phyloP scores from a whole-genome alignment of 1,140 invertebrate species.

The Nylanderia fulva region DNA sequence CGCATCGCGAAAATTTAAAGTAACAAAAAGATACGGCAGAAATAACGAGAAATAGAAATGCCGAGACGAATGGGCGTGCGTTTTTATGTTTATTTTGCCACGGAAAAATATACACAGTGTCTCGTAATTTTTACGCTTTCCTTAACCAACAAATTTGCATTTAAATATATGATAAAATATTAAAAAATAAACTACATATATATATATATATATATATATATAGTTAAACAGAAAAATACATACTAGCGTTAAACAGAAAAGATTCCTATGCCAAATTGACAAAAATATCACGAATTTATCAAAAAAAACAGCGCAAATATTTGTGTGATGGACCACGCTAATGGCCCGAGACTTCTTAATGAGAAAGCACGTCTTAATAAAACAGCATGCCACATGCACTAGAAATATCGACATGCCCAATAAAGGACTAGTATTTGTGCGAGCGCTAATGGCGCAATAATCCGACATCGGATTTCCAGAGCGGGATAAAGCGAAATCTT shows the following conservation, averaged over 20 bases:
- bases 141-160: neutral
- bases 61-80: constrained; percentile 34
- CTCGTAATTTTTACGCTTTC: neutral
- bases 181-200: neutral
- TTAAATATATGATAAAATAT: too few relatives aligned
- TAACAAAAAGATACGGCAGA: constrained; percentile 58
- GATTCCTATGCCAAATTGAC: constrained; percentile 7
- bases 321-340: constrained; percentile 45
- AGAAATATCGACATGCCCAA: constrained; percentile 70
- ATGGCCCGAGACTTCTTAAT: constrained; percentile 74
- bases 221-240: neutral
- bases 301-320: constrained; percentile 56
- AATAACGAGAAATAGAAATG: constrained; percentile 61
- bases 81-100: constrained; percentile 38
- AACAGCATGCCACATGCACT: constrained; percentile 66
- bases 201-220: neutral
- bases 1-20: constrained; percentile 65
- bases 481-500: constrained; percentile 41
- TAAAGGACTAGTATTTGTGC: constrained; percentile 62
- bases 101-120: neutral
- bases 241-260: constrained; percentile 3
- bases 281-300: constrained; percentile 67
- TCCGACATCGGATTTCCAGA: constrained; percentile 25
- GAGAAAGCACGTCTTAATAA: constrained; percentile 76
- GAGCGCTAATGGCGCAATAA: constrained; percentile 56